phyloP scores from a whole-genome alignment of 2,888 invertebrate species.

The Onthophagus sagittarius region DNA sequence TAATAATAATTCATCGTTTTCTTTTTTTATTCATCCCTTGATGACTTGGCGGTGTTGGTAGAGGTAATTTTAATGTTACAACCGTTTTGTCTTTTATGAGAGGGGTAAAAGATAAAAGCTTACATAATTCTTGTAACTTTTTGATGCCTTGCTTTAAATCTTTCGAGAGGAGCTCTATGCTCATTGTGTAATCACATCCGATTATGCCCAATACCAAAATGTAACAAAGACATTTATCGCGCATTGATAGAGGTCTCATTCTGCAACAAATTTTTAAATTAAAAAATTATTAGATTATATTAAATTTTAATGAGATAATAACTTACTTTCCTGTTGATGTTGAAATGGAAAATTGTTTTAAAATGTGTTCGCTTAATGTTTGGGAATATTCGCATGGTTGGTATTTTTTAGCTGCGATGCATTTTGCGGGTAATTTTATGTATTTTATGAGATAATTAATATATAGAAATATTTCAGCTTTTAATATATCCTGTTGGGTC shows the following conservation, averaged over 20 bases:
- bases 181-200: slow-evolving; percentile 37
- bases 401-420: slow-evolving; percentile 34
- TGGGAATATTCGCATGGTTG: slow-evolving; percentile 38
- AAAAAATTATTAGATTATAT: background rate
- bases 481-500: slow-evolving; percentile 17
- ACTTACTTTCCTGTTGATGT: slow-evolving; percentile 33
- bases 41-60: slow-evolving; percentile 33
- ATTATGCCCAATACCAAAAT: slow-evolving; percentile 41
- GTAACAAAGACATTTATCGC: slow-evolving; percentile 43
- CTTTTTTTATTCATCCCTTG: background rate
- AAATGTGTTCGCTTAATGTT: slow-evolving; percentile 37
- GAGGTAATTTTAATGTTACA: slow-evolving; percentile 37
- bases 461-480: slow-evolving; percentile 40
- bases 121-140: slow-evolving; percentile 40
- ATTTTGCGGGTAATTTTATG: slow-evolving; percentile 33
- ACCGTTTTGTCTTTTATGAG: slow-evolving; percentile 30
- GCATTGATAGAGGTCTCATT: slow-evolving; percentile 41
- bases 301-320: no score
- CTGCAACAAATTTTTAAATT: background rate
- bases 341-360: slow-evolving; percentile 36
- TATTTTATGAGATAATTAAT: slow-evolving; percentile 41
- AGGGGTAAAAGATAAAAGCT: slow-evolving; percentile 39
- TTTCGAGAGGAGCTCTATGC: slow-evolving; percentile 38
- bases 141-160: slow-evolving; percentile 41
- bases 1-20: background rate